These are phyloP conservation scores for Drosophila leontia DNA, from an alignment of 1,140 invertebrate species.

Conservation along the genomic window DNA sequence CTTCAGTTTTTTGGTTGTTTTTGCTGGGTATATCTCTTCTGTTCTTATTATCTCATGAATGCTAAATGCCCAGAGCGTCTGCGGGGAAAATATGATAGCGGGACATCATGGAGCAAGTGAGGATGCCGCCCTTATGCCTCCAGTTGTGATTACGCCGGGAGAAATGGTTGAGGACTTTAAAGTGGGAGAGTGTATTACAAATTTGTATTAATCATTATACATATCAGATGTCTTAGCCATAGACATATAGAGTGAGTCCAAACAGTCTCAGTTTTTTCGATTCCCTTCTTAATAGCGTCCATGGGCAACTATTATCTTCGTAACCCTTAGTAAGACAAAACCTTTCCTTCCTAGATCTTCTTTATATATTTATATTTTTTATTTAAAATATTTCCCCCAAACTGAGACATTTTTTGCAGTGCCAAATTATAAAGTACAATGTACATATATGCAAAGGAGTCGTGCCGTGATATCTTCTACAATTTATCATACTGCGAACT, in stretches of 20 bases:
- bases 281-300: neutral
- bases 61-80: conserved; percentile 69
- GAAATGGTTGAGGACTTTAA: neutral
- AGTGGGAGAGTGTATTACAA: neutral
- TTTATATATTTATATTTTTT: neutral
- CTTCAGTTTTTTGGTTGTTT: conserved; percentile 25
- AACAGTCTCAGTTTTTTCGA: neutral
- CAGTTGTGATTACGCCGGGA: conserved; percentile 18
- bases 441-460: conserved; percentile 46
- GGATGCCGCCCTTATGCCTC: conserved; percentile 24
- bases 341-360: too few relatives aligned
- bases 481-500: conserved; percentile 81
- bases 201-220: neutral
- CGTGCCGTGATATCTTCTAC: conserved; percentile 73
- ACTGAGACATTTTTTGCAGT: conserved; percentile 6
- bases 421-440: conserved; percentile 45
- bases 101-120: conserved; percentile 19
- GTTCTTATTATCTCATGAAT: conserved; percentile 82
- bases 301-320: too few relatives aligned
- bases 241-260: too few relatives aligned
- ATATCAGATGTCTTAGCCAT: too few relatives aligned
- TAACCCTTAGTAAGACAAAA: neutral
- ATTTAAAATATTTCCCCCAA: neutral
- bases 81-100: conserved; percentile 36
- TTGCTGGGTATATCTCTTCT: conserved; percentile 17